Base-by-base conservation (phyloP, 2,113 vertebrate species). In the Eublepharis macularius region DNA sequence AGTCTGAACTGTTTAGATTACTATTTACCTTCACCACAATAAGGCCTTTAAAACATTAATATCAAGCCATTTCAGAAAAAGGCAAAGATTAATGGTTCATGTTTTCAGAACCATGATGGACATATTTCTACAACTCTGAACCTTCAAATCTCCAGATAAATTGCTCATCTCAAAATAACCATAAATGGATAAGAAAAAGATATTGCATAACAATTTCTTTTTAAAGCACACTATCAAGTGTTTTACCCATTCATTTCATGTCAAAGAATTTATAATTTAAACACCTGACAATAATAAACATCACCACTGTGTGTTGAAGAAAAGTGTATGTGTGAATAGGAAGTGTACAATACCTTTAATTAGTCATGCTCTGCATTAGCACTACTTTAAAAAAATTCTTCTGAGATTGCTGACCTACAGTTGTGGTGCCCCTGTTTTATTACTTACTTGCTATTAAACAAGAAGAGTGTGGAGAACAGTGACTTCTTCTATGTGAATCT, bases 401-500 rank as follows among this genome's bases (percentile, higher is more conserved):
- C 69, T 85, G 39, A 43, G 16, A 2, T 32, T 81, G 70, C 43
- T 89, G 57, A 47, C 2, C 5, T 51, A 14, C 7, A 51, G 16
- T 10, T 54, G 60, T 12, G 78, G 70, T 49, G 3, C 0, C 2
- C 49, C 6, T 1, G 77, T 21, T 39, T 51, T 41, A 32, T 74
- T 47, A 88, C 29, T 9, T 85, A 73, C 29, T 82, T 91, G 34
- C 43, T 75, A 17, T 21, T 36, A 81, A 89, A 89, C 68, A 16
- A 81, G 13, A 10, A 29, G 76, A 81, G 36, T 34, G 2, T 36
- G 74, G n/a, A 8, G n/a, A 66, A 80, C 34, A 82, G 75, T 7
- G 10, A 4, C 45, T 43, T 21, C 26, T 51, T 39, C 26, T 82
- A 12, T 29, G 10, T 34, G 82, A 88, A 92, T 75, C 6, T 81